A percentile compares a stretch with the other conserved stretches of the same genome.
Evolutionary conservation across 2,797 vertebrate species (phyloP).

Genomic region (Sylvilagus floridanus): DNA sequence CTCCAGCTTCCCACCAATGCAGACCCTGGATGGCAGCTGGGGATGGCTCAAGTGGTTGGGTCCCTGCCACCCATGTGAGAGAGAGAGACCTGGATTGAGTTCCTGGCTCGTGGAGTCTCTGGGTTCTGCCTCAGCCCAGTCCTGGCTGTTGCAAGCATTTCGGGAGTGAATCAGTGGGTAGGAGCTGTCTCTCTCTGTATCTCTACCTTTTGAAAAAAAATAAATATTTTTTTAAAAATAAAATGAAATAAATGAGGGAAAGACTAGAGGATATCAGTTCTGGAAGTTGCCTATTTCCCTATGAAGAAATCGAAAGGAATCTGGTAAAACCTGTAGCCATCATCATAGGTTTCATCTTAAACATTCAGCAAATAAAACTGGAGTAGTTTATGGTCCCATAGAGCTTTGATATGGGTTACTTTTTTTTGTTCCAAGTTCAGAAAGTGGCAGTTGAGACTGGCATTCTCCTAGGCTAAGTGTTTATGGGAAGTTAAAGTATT

Average conservation of each 20-base stretch:
- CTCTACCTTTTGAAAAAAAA: no score
- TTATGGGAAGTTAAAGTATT: neutral
- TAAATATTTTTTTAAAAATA: neutral
- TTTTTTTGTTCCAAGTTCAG: neutral
- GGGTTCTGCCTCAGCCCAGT: no score
- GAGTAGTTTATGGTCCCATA: neutral
- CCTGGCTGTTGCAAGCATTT: no score
- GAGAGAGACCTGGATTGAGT: no score
- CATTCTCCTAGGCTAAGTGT: slow-evolving; percentile 11
- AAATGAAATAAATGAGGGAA: slow-evolving; percentile 9
- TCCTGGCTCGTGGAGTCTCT: no score
- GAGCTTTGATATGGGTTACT: neutral
- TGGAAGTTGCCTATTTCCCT: slow-evolving; percentile 47
- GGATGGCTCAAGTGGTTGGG: no score
- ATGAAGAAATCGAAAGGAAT: slow-evolving; percentile 29
- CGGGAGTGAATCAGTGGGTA: no score
- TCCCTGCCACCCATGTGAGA: no score
- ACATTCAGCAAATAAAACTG: neutral
- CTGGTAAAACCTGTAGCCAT: neutral
- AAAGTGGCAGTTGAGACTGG: neutral
- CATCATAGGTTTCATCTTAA: slow-evolving; percentile 16
- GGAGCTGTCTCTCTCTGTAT: no score
- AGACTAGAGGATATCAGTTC: neutral
- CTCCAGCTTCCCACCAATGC: no score
- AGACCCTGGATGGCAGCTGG: no score